phyloP scores from a whole-genome alignment of 2,113 vertebrate genomes.

The Pituophis catenifer region DNA sequence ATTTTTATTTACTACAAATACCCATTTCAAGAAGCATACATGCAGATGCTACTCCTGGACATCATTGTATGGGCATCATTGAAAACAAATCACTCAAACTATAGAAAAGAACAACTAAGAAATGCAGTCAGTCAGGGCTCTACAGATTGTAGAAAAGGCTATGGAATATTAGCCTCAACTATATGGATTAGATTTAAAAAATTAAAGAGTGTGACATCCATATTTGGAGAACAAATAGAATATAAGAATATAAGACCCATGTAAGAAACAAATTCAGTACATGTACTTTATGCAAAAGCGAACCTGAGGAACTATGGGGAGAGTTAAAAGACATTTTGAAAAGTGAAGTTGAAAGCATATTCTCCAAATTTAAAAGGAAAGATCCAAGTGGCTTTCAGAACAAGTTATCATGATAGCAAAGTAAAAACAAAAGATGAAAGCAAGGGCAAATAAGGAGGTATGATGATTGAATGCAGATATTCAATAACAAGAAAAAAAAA shows the following conservation, averaged over 20 bases:
- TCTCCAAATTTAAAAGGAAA: background rate
- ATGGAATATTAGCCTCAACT: background rate
- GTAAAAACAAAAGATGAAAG: background rate
- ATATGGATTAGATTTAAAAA: background rate
- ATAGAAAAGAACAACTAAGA: background rate
- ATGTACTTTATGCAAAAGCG: background rate
- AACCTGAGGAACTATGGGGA: background rate
- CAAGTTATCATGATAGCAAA: background rate
- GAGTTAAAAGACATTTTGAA: background rate
- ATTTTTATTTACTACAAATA: background rate
- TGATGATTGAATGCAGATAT: background rate
- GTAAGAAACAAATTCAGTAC: background rate
- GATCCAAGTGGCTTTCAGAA: background rate
- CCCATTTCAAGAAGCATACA: background rate
- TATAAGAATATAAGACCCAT: background rate
- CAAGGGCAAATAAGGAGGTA: background rate
- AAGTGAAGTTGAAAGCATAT: background rate
- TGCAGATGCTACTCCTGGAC: background rate
- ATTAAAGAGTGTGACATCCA: background rate
- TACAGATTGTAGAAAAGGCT: background rate
- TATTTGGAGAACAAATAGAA: background rate
- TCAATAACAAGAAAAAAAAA: background rate
- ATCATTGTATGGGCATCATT: background rate
- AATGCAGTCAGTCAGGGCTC: background rate
- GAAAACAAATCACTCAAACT: background rate